Conservation (phyloP, 2,113 vertebrate species). For the Protomyctophum bolini region DNA sequence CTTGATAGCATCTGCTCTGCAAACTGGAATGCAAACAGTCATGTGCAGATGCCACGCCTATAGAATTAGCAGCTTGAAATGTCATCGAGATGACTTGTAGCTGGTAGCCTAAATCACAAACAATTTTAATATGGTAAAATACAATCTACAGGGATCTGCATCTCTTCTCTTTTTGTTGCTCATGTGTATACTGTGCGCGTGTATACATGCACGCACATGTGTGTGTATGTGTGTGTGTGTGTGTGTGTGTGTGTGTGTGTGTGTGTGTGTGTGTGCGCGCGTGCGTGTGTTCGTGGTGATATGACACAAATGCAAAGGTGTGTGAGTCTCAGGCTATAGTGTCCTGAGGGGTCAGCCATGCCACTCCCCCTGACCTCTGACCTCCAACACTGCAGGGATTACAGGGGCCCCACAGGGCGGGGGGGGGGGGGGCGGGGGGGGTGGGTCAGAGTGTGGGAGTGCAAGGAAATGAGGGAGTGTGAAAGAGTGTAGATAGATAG, state of each 20-base stretch:
- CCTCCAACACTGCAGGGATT: constrained; percentile 64
- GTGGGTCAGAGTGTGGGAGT: constrained; percentile 26
- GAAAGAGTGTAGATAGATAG: constrained; percentile 13
- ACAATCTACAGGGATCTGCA: not conserved
- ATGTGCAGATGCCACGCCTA: not conserved
- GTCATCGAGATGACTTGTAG: not conserved
- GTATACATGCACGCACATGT: not conserved
- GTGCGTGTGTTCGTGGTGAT: not conserved
- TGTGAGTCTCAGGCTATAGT: not conserved
- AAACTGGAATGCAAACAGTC: constrained; percentile 33
- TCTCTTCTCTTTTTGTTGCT: not conserved
- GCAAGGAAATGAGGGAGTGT: constrained; percentile 5
- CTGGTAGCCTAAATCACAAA: not conserved
- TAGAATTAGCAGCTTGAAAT: constrained; percentile 48
- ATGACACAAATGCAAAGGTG: not conserved
- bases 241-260: not conserved
- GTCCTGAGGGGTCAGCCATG: constrained; percentile 25
- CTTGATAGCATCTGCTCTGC: constrained; percentile 47
- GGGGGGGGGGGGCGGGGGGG: not conserved
- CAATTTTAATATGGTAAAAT: not conserved
- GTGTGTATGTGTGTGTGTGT: constrained; percentile 1
- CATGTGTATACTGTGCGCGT: not conserved
- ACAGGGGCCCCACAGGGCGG: constrained; percentile 35
- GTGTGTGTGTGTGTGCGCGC: not conserved
- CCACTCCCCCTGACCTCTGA: constrained; percentile 40